Evolutionary conservation across 1,140 invertebrate genomes (phyloP).

Genomic region (Eueides isabella): DNA sequence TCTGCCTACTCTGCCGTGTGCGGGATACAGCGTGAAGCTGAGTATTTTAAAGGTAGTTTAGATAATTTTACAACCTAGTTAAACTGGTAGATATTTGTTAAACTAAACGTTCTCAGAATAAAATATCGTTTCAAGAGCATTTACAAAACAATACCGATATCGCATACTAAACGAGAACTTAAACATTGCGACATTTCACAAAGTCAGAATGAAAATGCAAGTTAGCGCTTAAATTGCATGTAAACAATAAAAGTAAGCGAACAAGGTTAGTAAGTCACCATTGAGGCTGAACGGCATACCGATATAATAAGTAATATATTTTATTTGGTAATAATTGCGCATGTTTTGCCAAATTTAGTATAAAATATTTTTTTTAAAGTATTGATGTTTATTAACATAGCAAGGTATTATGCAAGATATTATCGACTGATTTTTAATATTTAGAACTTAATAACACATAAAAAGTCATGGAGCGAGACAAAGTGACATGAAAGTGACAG

Average conservation of each 20-base stretch:
- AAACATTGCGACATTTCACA: slow-evolving; percentile 19
- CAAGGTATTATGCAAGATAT: too few relatives aligned
- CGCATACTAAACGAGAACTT: slow-evolving; percentile 24
- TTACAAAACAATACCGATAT: slow-evolving; percentile 15
- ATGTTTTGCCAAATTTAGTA: neutral
- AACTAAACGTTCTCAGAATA: neutral
- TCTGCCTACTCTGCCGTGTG: too few relatives aligned
- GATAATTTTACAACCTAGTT: too few relatives aligned
- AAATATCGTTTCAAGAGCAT: neutral
- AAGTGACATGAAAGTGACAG: too few relatives aligned
- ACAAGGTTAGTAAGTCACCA: slow-evolving; percentile 18
- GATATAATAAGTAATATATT: neutral
- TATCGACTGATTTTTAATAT: too few relatives aligned
- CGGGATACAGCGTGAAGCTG: too few relatives aligned
- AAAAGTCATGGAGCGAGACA: too few relatives aligned
- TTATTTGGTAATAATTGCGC: neutral
- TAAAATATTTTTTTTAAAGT: neutral
- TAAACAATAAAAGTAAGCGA: slow-evolving; percentile 21
- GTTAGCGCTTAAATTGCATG: slow-evolving; percentile 8
- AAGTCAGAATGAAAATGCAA: slow-evolving; percentile 20
- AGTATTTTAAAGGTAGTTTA: too few relatives aligned
- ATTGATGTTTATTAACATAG: neutral
- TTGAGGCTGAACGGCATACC: neutral
- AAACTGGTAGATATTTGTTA: too few relatives aligned
- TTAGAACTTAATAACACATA: too few relatives aligned